Evolutionary conservation across 1,140 invertebrate species (phyloP), one percentile per base, ranked within the genome.

Genomic region (Pygmarrhopalites habei): DNA sequence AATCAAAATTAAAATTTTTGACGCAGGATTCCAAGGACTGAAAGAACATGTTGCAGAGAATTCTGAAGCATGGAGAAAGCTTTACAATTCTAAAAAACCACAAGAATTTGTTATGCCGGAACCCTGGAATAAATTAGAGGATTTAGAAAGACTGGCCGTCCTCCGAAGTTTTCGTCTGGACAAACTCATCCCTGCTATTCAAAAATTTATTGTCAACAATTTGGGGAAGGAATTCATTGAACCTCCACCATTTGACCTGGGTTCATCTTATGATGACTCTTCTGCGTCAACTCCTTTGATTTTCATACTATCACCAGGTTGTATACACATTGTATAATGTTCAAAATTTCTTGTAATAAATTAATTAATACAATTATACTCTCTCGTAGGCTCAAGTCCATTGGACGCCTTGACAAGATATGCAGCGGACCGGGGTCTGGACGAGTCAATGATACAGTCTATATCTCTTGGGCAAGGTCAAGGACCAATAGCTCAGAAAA

Each of bases 391-490:
- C n/a, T 86, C 89, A 1, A 92, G 97, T 80, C 93, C 93, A 44
- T 93, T 93, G 85, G 83, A 86, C 2, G 83, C 83, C 49, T 77
- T 92, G 14, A 80, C 89, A 35, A 86, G 85, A 74, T 90, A 91
- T 77, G 89, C 92, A 29, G 84, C 86, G 71, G 88, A 93, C 72
- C 83, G 82, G 75, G 88, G 87, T 46, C 85, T 91, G 72, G 58
- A 77, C 75, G 79, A 75, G 77, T 81, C 84, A 52, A 85, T 83
- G 74, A 82, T 93, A 60, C 84, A 89, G 76, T 88, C 89, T 0
- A 87, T 96, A 62, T 95, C 92, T 0, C 77, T 98, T 39, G 93
- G 93, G 23, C 91, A 96, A 79, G 92, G 92, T 57, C 88, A 91
- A 85, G 85, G 86, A 73, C 89, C 82, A 49, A 85, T 91, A 66